Evolutionary conservation across 2,888 invertebrate species (phyloP), one percentile per base, ranked within the genome.

Genomic region (Rhogogaster chlorosoma): DNA sequence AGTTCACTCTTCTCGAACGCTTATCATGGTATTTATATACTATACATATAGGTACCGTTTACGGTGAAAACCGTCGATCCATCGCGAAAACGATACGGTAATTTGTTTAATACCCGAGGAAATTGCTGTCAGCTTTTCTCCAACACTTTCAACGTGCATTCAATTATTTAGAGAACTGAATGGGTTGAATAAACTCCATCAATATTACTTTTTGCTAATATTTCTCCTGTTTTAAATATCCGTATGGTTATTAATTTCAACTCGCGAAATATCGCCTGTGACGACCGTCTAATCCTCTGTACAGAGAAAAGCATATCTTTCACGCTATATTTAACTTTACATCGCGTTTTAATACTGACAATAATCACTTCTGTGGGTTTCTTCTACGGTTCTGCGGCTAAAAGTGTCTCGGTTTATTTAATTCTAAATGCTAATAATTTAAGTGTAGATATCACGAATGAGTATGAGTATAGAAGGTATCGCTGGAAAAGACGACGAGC

Each of bases 361-460:
- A 53, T 77, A 77, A 53, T 77, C 77, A 0, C 53, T n/a, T 26
- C 45, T 53, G 18, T 32, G 9, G 49, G n/a, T 49, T 77, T 53
- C 32, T 53, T n/a, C 32, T 32, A 42, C 42, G 38, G 36, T 1
- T 26, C n/a, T 32, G 45, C 64, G 12, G 10, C 61, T 36, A 9
- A 57, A 10, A 80, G 78, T 61, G 61, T 32, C 45, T 38, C 26
- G 49, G 38, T 29, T 84, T 84, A 84, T 70, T 84, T 26, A 82
- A 84, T 84, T 84, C 53, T 49, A 42, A 70, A 85, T 85, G 82
- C 53, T 85, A 85, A 85, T 71, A 83, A 80, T 57, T 61, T 32
- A 38, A 70, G 45, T 45, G 10, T 10, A 36, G 57, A 32, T 80
- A 80, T 61, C 18, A 9, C 32, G 18, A 32, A 18, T 53, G 29